Conservation (phyloP, 2,113 vertebrate genomes). For the Psephotus haematonotus region DNA sequence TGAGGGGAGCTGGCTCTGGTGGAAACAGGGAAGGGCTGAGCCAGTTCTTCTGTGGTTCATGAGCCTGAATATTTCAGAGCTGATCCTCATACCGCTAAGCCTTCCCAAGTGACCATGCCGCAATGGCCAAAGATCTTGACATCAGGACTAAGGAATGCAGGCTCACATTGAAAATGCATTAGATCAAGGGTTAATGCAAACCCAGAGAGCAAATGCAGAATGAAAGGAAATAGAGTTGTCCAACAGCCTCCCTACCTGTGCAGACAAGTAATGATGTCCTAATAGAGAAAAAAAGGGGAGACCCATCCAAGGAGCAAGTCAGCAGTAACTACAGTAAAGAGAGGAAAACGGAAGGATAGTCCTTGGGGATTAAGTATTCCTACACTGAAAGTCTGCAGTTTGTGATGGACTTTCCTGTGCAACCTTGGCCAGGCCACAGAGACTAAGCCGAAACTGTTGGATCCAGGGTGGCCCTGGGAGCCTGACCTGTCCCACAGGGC, state of each 20-base stretch:
- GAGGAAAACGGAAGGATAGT: neutral
- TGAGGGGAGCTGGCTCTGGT: neutral
- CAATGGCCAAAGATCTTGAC: neutral
- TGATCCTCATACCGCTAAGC: neutral
- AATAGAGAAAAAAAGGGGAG: neutral
- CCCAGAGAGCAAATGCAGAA: neutral
- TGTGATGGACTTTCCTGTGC: neutral
- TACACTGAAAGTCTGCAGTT: neutral
- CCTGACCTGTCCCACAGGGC: fast-evolving
- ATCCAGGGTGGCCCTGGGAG: neutral
- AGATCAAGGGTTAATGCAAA: neutral
- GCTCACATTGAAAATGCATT: neutral
- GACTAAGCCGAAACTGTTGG: neutral
- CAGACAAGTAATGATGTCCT: neutral
- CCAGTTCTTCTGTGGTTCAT: neutral
- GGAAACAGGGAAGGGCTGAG: neutral
- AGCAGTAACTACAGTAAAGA: neutral
- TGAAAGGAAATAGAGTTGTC: neutral
- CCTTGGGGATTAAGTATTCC: neutral
- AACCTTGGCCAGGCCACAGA: neutral
- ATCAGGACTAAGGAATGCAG: neutral
- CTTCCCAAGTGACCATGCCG: neutral
- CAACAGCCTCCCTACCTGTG: neutral
- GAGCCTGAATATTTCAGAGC: neutral
- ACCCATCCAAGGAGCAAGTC: neutral